Evolutionary conservation across 2,113 vertebrate genomes (phyloP).

Genomic region (Alligator mississippiensis): DNA sequence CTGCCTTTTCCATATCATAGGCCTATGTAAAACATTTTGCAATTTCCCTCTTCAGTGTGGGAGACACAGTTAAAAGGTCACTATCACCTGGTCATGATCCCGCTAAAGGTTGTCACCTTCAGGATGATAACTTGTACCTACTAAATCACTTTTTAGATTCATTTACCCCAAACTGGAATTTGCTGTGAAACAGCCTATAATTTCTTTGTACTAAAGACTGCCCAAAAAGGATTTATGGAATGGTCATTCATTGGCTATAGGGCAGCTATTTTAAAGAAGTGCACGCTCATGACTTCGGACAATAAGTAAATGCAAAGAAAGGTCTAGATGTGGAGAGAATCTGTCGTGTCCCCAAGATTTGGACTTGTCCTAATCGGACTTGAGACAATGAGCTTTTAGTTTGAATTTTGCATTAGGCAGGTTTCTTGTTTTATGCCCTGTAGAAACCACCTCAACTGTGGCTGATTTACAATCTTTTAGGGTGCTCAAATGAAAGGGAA

Average conservation of each 20-base stretch:
- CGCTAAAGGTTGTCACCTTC: not conserved
- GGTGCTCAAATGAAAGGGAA: conserved; percentile 40
- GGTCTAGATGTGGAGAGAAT: not conserved
- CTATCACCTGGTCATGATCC: not conserved
- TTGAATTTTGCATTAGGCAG: fast-evolving
- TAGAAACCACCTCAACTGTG: not conserved
- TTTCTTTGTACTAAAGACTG: not conserved
- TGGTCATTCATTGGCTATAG: not conserved
- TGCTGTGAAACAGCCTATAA: not conserved
- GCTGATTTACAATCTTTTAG: not conserved
- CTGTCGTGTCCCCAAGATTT: not conserved
- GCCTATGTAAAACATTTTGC: too few species aligned
- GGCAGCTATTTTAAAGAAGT: not conserved
- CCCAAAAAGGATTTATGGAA: not conserved
- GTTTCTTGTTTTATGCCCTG: not conserved
- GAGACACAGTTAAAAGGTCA: not conserved
- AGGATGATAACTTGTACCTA: not conserved
- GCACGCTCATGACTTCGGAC: not conserved
- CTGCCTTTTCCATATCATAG: too few species aligned
- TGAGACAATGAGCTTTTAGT: not conserved
- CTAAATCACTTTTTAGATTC: not conserved
- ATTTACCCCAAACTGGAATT: not conserved
- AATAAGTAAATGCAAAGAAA: not conserved
- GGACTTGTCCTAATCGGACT: not conserved
- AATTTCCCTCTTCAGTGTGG: too few species aligned